Conservation (phyloP, 2,113 vertebrate genomes). For the Mionectes macconnelli region DNA sequence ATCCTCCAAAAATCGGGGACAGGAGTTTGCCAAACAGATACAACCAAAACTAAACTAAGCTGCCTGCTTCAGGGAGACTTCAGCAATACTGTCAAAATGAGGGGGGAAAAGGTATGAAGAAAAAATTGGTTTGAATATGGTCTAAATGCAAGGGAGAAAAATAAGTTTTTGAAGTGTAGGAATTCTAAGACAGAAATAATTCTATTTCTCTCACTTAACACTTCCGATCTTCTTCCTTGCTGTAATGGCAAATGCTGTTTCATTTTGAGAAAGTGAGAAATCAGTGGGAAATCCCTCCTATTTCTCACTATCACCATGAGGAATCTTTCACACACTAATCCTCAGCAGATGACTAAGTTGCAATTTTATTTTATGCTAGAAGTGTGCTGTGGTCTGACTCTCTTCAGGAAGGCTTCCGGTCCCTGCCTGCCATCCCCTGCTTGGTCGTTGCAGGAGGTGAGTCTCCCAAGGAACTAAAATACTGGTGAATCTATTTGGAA, state of each 20-base stretch:
- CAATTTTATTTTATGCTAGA: not conserved
- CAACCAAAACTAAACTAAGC: not conserved
- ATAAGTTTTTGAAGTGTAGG: not conserved
- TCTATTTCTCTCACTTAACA: not conserved
- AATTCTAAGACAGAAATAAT: not conserved
- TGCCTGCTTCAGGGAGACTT: not conserved
- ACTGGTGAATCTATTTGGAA: not conserved
- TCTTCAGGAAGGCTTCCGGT: not conserved
- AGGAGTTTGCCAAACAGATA: not conserved
- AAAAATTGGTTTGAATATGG: not conserved
- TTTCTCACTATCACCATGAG: not conserved
- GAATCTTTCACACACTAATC: not conserved
- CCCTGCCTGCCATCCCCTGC: not conserved
- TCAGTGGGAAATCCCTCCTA: not conserved
- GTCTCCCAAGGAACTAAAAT: not conserved
- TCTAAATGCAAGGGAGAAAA: not conserved
- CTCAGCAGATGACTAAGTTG: not conserved
- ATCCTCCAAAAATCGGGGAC: not conserved
- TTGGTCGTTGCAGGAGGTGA: not conserved
- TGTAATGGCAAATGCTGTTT: not conserved
- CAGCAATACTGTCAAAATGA: not conserved
- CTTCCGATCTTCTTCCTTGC: not conserved
- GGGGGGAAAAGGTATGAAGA: not conserved
- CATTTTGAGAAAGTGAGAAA: not conserved
- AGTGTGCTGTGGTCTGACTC: accelerated